Percentiles rank a stretch among this genome's conserved stretches.
These are phyloP conservation scores for Beris morrisii DNA, from an alignment of 2,888 invertebrate genomes.

Conservation along the genomic window DNA sequence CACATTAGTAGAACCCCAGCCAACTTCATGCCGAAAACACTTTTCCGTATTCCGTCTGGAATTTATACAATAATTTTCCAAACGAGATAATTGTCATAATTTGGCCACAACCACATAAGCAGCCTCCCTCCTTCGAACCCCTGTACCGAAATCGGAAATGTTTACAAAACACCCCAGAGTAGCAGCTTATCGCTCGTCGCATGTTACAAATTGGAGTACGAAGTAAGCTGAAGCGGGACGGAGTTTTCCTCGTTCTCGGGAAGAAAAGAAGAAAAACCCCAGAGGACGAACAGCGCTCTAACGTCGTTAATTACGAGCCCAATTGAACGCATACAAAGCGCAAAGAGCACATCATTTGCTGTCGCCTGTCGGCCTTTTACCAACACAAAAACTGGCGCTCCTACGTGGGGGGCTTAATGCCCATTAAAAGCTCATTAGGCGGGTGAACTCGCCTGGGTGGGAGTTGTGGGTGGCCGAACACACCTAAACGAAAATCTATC, in stretches of 20 bases:
- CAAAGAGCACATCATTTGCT: slow-evolving; percentile 22
- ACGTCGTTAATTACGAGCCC: slow-evolving; percentile 45
- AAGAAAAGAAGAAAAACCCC: slow-evolving; percentile 12
- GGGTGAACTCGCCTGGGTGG: not conserved
- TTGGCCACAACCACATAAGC: slow-evolving; percentile 34
- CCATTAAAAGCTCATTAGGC: slow-evolving; percentile 44
- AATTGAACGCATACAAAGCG: slow-evolving; percentile 44
- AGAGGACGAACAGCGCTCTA: slow-evolving; percentile 27
- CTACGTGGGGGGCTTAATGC: slow-evolving; percentile 11
- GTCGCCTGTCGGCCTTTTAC: slow-evolving; percentile 25
- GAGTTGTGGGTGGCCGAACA: not conserved
- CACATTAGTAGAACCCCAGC: slow-evolving; percentile 4
- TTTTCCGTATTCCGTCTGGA: slow-evolving; percentile 12
- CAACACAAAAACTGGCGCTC: slow-evolving; percentile 26
- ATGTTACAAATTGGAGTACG: not conserved
- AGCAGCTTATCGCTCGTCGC: slow-evolving; percentile 1
- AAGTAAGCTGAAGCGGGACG: not conserved
- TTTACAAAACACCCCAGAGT: slow-evolving; percentile 8
- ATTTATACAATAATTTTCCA: slow-evolving; percentile 30
- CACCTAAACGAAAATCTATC: not conserved
- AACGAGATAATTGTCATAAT: slow-evolving; percentile 39
- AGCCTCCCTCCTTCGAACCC: not conserved
- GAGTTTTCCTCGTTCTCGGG: not conserved
- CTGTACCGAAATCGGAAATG: too few relatives aligned
- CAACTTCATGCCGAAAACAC: not conserved